Evolutionary conservation across 2,113 vertebrate genomes (phyloP).

Genomic region (Protobothrops flavoviridis): DNA sequence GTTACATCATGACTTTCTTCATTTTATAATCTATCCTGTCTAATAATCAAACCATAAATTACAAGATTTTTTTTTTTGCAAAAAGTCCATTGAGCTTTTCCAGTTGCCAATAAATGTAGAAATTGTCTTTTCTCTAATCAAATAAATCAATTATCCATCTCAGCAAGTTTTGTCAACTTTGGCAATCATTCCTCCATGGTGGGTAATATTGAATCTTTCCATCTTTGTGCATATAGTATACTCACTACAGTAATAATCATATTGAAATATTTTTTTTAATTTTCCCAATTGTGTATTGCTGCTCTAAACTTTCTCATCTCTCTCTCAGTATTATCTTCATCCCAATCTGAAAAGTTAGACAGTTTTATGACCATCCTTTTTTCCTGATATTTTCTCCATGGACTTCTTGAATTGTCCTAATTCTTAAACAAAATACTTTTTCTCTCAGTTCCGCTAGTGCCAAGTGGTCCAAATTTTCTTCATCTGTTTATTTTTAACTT

Average conservation of each 20-base stretch:
- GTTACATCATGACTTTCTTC: neutral
- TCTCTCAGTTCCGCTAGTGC: neutral
- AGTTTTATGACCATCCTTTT: neutral
- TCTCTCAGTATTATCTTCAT: neutral
- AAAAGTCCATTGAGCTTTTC: neutral
- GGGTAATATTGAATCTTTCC: neutral
- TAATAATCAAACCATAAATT: neutral
- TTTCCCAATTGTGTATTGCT: neutral
- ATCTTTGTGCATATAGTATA: neutral
- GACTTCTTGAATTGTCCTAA: neutral
- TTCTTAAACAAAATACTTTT: neutral
- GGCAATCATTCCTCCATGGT: neutral
- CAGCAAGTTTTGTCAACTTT: neutral
- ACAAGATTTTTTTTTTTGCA: neutral
- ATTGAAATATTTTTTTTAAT: neutral
- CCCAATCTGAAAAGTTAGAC: neutral
- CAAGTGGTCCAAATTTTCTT: neutral
- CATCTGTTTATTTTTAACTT: neutral
- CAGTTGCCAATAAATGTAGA: neutral
- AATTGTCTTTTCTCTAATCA: neutral
- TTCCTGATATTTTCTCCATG: neutral
- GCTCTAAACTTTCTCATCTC: too few relatives aligned
- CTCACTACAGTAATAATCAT: neutral
- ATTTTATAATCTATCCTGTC: neutral
- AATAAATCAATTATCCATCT: neutral